Base-by-base conservation (phyloP, 2,797 vertebrate species). In the Labeo calbasu region DNA sequence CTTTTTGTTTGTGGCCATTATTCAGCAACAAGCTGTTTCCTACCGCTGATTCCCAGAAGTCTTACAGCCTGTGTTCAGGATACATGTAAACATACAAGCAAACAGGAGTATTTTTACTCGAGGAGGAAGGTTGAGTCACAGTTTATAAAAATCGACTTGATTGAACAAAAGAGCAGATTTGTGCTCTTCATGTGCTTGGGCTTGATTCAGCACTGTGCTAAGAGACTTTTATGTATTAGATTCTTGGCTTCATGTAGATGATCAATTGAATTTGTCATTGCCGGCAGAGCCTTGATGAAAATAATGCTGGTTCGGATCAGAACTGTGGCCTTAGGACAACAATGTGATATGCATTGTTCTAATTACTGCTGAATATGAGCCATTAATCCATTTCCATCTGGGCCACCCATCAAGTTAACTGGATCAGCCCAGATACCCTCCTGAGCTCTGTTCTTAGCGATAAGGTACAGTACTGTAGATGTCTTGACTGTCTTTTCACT, bases 21-120 rank as follows among this genome's bases (percentile, higher is more conserved):
- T 79, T 70, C 46, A 81, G 77, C 69, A 57, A 73, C 48, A 79
- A 86, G 80, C 36, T 61, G 65, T 75, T 86, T 86, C 76, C 81
- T 86, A 40, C 19, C 32, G 15, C 65, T 8, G 53, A 50, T 84
- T 57, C 53, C 53, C 43, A 61, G 21, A 70, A n/a, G 50, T 36
- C 57, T 23, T 53, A 32, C 61, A 72, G 51, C 32, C 28, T 2
- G 23, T 79, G 69, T 66, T 75, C 50, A 73, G 77, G 68, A 68
- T 32, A 50, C 11, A 43, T 46, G 12, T 43, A 2, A 43, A 43
- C 55, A 23, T 57, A 40, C 7, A 76, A 23, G 66, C 36, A 59
- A 59, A 6, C 51, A 28, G 11, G 5, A 53, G 13, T 17, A 25
- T 55, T 69, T 36, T 69, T 21, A 36, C 19, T 10, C 12, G 9